These are phyloP conservation scores for Blastobasis adustella DNA, from an alignment of 2,888 invertebrate species.

Conservation along the genomic window DNA sequence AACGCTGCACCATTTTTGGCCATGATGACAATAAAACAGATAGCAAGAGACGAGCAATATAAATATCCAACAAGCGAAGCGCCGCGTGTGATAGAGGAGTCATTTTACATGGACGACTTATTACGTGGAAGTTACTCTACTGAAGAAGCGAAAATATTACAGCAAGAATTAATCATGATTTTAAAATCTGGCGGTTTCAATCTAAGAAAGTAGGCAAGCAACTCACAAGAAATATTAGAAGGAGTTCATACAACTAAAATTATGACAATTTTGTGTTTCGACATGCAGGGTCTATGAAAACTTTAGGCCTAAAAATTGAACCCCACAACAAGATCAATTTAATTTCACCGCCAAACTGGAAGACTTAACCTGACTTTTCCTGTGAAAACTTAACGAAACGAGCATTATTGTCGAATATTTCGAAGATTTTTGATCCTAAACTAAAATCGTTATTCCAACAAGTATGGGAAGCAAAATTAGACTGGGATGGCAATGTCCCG, in stretches of 20 bases:
- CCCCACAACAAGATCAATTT: conserved; percentile 6
- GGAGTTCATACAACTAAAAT: not conserved
- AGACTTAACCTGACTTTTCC: not conserved
- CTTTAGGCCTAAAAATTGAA: conserved; percentile 8
- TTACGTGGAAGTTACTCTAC: conserved; percentile 2
- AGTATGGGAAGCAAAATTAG: not conserved
- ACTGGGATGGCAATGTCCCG: conserved; percentile 10
- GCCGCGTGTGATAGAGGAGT: not conserved
- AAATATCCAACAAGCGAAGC: conserved; percentile 2
- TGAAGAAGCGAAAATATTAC: conserved; percentile 2
- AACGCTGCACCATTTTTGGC: conserved; percentile 9
- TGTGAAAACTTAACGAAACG: not conserved
- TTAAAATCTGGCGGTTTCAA: conserved; percentile 10
- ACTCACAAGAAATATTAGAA: conserved; percentile 2
- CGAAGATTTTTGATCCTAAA: conserved; percentile 10
- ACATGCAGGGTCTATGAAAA: conserved; percentile 4
- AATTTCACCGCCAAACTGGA: not conserved
- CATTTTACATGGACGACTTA: conserved; percentile 6
- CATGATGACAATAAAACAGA: conserved; percentile 12
- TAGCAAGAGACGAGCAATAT: conserved; percentile 8
- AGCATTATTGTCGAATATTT: not conserved
- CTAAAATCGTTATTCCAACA: conserved; percentile 6
- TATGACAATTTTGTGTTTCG: conserved; percentile 1
- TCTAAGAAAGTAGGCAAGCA: conserved; percentile 11
- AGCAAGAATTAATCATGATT: conserved; percentile 6